Base-by-base conservation (phyloP, 2,113 vertebrate genomes). In the Menura novaehollandiae region DNA sequence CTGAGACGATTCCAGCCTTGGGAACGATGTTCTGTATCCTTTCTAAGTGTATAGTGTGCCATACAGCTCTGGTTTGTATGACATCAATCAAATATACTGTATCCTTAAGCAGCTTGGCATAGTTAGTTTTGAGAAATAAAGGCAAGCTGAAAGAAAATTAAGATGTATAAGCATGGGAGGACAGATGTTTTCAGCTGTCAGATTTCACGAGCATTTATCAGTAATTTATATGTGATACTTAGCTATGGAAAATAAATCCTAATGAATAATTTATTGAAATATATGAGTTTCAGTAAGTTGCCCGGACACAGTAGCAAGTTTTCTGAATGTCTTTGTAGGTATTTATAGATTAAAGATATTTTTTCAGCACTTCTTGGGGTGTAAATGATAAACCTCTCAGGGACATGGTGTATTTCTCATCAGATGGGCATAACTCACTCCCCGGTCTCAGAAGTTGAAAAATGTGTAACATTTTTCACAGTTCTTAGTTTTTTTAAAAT, bases 141-240 rank as follows among this genome's bases (percentile, higher is more conserved):
- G 80, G 58, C 72, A 78, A 85, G 53, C 41, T 89, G 93, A 92
- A 93, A 63, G 44, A 88, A 89, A 95, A 96, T 91, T 52, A 89
- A 96, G 88, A 93, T 75, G 76, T 91, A 62, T 58, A 95, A 89
- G 83, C 86, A 85, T 33, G 39, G 28, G 58, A 92, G 73, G 80
- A 91, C 96, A 95, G 92, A 95, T 92, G 86, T 96, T 95, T 97
- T 94, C 86, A 92, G 62, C 86, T 92, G 92, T 91, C 92, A 87
- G 91, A 82, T 96, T 93, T 93, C 88, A 87, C 73, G 79, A 81
- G 76, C 62, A 35, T 92, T 94, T 94, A 92, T 94, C 73, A 87
- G 69, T 87, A 95, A 91, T 94, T 87, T 93, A 74, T 95, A 51
- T 85, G 66, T 55, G 83, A 72, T 93, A 82, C 53, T 94, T 93